Evolutionary conservation across 1,140 invertebrate species (phyloP), one percentile per base, ranked within the genome.

Genomic region (Caenorhabditis tropicalis): DNA sequence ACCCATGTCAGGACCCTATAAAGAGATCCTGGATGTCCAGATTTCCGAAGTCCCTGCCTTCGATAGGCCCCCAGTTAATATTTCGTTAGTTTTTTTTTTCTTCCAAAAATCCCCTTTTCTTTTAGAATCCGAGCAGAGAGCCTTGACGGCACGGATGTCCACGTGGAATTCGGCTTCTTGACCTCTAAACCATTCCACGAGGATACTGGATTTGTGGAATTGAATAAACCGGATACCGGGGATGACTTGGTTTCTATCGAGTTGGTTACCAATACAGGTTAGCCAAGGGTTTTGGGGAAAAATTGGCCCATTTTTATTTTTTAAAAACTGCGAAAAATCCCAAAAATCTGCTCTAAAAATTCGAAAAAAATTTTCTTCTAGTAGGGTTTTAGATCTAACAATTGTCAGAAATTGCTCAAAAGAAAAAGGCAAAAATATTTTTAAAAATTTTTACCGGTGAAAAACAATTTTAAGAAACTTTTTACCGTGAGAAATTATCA

Each of bases 211-310:
- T 89, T 89, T 80, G 83, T 85, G 31, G 85, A 89, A 15, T 46
- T 86, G 39, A 80, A 87, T 31, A 87, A 87, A 43, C 65, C 87
- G 21, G 43, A 48, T 9, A 27, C 65, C 16, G 87, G 88, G n/a
- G 87, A 86, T 39, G 89, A 89, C 84, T 81, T 83, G 58, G 88
- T 90, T 6, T 89, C 88, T n/a, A 88, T 90, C 70, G 89, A 87
- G 49, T 65, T 86, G 49, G 87, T 85, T 33, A 86, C 86, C 16
- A 89, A 89, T 82, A 89, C 87, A n/a, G 88, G 88, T 89, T 2
- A 51, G 49, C 16, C 2, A 51, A 21, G 4, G 1, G 43, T 4
- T 1, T 46, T 46, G n/a, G n/a, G n/a, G n/a, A n/a, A n/a, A n/a
- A n/a, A n/a, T n/a, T n/a, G n/a, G n/a, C n/a, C n/a, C n/a, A n/a